Base-by-base conservation (phyloP, 2,113 vertebrate species). In the Cryptotis parvus region DNA sequence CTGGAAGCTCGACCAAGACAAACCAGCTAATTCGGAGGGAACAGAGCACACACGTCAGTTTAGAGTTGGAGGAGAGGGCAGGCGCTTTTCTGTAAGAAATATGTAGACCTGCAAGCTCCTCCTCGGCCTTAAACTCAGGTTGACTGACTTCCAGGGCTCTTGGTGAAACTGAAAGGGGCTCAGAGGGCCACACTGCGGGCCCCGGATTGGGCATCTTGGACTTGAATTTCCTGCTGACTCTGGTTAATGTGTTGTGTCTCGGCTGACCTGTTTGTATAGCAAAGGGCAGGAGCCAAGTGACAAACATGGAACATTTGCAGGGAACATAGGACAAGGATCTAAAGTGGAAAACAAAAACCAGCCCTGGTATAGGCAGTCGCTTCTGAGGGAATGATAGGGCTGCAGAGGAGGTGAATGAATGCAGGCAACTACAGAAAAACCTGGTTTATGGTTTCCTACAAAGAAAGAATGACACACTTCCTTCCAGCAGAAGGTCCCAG, bases 371-470 rank as follows among this genome's bases (percentile, higher is more conserved):
- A 20, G 22, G 55, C 55, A 4, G 22, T 18, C 2, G 55, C 18
- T 58, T 58, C 55, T 18, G 18, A 24, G 55, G 55, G 55, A 58
- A 18, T 8, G 22, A 24, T 24, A 18, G 6, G 4, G 8, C 6
- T 4, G 20, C 55, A 58, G 55, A 77, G 41, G 26, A 58, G 33
- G 15, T 43, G 9, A 20, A 70, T 22, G n/a, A 58, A 15, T 33
- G 20, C 22, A 76, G 31, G 33, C 8, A 90, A 65, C 39, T 79
- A 29, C 92, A 81, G 35, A 91, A 94, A 69, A 95, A 92, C 16
- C 52, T 49, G 58, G 12, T 94, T 96, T 97, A 91, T 95, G 95
- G 85, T 91, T 81, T 90, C 82, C 41, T 88, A 55, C 33, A 68
- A 52, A 92, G 70, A 86, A 85, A 93, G 86, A 68, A 73, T 37